These are phyloP conservation scores for Drosophila prosaltans DNA, from an alignment of 1,140 invertebrate species.

Conservation along the genomic window DNA sequence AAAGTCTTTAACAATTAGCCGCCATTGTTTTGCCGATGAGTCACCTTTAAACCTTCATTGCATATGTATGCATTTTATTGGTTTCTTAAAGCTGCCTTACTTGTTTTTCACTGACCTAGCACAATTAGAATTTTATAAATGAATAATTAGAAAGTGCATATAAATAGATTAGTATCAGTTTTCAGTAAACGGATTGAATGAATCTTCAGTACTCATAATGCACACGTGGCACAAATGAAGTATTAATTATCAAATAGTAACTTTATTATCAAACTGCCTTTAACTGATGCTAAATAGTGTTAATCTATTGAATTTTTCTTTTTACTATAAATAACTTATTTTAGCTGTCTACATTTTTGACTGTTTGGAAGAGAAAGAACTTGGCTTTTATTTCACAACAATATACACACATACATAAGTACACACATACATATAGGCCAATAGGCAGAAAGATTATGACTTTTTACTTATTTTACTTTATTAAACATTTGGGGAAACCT, in stretches of 20 bases:
- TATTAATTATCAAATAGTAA: not conserved
- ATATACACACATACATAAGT: not conserved
- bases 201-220: too few relatives aligned
- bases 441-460: too few relatives aligned
- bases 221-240: not conserved
- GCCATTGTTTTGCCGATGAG: not conserved
- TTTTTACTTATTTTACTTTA: too few relatives aligned
- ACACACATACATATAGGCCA: too few relatives aligned
- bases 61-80: not conserved
- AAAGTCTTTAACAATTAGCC: not conserved
- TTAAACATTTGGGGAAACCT: too few relatives aligned
- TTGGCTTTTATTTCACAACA: not conserved
- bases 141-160: not conserved
- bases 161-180: too few relatives aligned
- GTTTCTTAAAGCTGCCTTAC: not conserved
- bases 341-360: too few relatives aligned
- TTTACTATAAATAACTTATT: too few relatives aligned
- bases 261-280: not conserved
- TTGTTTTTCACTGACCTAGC: conserved; percentile 43
- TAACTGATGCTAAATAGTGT: not conserved
- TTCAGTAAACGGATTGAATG: too few relatives aligned
- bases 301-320: not conserved
- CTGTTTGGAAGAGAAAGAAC: too few relatives aligned
- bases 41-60: not conserved
- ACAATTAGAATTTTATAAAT: conserved; percentile 13